A percentile compares a stretch with the other conserved stretches of the same genome.
Conservation (phyloP, 2,888 invertebrate species). For the Myopa testacea region DNA sequence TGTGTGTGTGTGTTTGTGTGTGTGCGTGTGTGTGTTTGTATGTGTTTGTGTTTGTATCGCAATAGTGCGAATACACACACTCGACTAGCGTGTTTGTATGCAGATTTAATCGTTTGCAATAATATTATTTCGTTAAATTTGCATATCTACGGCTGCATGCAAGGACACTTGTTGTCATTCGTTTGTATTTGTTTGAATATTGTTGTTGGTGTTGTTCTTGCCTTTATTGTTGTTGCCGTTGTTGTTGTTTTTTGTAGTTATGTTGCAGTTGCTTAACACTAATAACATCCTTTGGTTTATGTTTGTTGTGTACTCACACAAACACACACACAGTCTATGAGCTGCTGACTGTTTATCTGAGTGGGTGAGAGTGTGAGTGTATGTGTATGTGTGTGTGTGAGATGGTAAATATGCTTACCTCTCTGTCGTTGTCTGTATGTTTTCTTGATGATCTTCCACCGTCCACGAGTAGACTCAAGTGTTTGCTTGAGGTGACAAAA, state of each 20-base stretch:
- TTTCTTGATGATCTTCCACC: not conserved
- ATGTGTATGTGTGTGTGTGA: not conserved
- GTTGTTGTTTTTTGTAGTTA: slow-evolving; percentile 2
- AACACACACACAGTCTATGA: not conserved
- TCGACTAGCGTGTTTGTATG: slow-evolving; percentile 30
- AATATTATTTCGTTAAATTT: slow-evolving; percentile 50
- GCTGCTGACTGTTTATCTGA: not conserved
- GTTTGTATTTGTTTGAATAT: slow-evolving; percentile 23
- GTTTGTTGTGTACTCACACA: slow-evolving; percentile 1
- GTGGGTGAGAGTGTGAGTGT: not conserved
- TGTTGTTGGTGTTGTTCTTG: slow-evolving; percentile 33
- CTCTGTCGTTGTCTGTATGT: not conserved
- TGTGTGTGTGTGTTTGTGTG: slow-evolving; percentile 1
- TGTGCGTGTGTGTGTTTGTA: slow-evolving; percentile 12
- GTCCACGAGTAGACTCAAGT: not conserved
- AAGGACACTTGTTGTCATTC: slow-evolving; percentile 49
- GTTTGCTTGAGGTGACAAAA: slow-evolving; percentile 15
- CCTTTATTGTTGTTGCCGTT: slow-evolving; percentile 5
- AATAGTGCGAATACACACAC: slow-evolving; percentile 26
- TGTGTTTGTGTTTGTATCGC: not conserved
- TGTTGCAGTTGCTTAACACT: slow-evolving; percentile 29
- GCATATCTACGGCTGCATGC: slow-evolving; percentile 48
- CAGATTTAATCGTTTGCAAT: slow-evolving; percentile 51
- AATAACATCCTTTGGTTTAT: slow-evolving; percentile 29
- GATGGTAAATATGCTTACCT: not conserved